Conservation (phyloP, 2,797 vertebrate genomes). For the Sebastes oblongus region DNA sequence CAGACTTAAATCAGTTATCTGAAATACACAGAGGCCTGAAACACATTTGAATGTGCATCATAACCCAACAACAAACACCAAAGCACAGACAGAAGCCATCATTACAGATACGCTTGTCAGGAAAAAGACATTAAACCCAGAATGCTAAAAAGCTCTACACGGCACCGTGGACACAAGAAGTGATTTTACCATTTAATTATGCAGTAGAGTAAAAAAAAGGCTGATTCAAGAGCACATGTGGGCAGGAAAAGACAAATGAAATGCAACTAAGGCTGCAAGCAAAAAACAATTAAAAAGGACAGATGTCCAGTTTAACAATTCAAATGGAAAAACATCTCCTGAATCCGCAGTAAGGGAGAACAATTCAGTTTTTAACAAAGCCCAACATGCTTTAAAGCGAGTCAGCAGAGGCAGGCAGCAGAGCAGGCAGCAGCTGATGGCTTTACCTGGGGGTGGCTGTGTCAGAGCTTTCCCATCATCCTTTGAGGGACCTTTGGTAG, state of each 20-base stretch:
- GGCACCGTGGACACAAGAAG: not conserved
- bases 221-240: not conserved
- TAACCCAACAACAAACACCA: not conserved
- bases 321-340: not conserved
- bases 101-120: not conserved
- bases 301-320: not conserved
- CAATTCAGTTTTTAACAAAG: not conserved
- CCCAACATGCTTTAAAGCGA: slow-evolving; percentile 10
- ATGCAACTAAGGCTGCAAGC: not conserved
- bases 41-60: not conserved
- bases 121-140: not conserved
- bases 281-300: not conserved
- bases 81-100: not conserved
- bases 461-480: slow-evolving; percentile 67
- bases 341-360: not conserved
- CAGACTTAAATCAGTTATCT: not conserved
- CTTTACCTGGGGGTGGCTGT: slow-evolving; percentile 71
- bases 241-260: not conserved
- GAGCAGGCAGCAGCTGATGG: slow-evolving; percentile 6
- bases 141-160: not conserved
- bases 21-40: not conserved
- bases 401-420: not conserved
- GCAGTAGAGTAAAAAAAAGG: not conserved
- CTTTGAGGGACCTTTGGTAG: slow-evolving; percentile 63
- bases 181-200: not conserved